These are phyloP conservation scores for Camponotus vicinus DNA, from an alignment of 1,140 invertebrate genomes.

Conservation along the genomic window DNA sequence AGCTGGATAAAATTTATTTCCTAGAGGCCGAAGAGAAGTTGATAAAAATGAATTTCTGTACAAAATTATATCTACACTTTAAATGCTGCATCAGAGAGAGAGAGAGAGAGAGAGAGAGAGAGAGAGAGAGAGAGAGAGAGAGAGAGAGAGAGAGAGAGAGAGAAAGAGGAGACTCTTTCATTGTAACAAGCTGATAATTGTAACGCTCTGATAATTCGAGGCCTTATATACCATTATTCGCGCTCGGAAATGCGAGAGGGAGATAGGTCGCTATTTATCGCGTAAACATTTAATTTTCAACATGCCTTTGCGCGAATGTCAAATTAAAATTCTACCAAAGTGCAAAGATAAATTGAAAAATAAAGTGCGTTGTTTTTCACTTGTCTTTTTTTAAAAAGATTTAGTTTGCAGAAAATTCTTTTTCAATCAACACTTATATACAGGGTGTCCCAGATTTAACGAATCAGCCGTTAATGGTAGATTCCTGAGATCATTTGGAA, in stretches of 20 bases:
- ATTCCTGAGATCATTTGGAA: no score
- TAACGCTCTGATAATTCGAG: background rate
- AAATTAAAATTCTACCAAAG: background rate
- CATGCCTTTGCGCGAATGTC: background rate
- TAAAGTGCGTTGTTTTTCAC: background rate
- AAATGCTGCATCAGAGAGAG: background rate
- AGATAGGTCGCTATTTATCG: background rate
- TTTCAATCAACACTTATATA: background rate
- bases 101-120: background rate
- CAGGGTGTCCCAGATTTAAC: no score
- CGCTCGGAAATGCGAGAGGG: background rate
- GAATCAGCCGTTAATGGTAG: no score
- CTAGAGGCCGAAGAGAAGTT: background rate
- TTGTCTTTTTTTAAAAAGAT: background rate
- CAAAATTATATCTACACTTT: slow-evolving; percentile 20
- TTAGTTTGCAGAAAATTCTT: background rate
- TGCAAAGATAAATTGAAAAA: background rate
- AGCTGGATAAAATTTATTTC: slow-evolving; percentile 2
- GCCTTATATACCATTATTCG: background rate
- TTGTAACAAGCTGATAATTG: slow-evolving; percentile 18
- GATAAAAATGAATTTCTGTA: slow-evolving; percentile 32
- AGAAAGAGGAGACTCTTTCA: background rate
- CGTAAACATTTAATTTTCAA: background rate
- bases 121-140: no score
- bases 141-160: background rate